Evolutionary conservation across 2,888 invertebrate species (phyloP), one percentile per base, ranked within the genome.

Genomic region (Heteromurus nitidus): DNA sequence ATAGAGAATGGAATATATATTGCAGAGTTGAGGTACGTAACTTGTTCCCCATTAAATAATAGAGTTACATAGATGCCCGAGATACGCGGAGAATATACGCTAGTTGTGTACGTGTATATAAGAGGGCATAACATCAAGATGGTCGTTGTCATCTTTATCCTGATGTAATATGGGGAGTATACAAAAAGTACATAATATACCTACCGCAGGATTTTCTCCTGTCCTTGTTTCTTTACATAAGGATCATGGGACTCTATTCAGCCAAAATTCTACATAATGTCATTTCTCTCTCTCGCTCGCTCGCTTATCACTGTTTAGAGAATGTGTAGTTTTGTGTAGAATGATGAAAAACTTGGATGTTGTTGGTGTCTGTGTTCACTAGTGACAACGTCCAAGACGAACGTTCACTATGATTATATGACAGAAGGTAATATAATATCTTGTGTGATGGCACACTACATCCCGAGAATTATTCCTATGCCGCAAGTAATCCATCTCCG

Each of bases 401-500:
- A 79, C 72, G 72, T 70, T 58, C 65, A 67, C 65, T 67, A 55
- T 67, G 67, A 77, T 69, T 64, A 72, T 79, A 70, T 64, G 60
- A 65, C 44, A 69, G 50, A 20, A 79, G 69, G 70, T 72, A 79
- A 77, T 77, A 69, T 72, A 64, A 70, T 79, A 68, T 76, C 18
- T 53, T 53, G 24, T 55, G 28, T 69, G 28, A 55, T 31, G 31
- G 62, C 3, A 31, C 53, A 24, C 26, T 44, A n/a, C n/a, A n/a
- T n/a, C n/a, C n/a, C n/a, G n/a, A 47, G 79, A 79, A 79, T 79
- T 79, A 79, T 72, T 79, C 79, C 65, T 65, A 44, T 79, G 79
- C 55, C 72, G 47, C 79, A 60, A 64, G 79, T 70, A 72, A 79
- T 79, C 79, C 79, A 79, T 79, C 79, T 79, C 79, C 79, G 79